phyloP scores from a whole-genome alignment of 2,888 invertebrate species.

The Crematogaster levior region DNA sequence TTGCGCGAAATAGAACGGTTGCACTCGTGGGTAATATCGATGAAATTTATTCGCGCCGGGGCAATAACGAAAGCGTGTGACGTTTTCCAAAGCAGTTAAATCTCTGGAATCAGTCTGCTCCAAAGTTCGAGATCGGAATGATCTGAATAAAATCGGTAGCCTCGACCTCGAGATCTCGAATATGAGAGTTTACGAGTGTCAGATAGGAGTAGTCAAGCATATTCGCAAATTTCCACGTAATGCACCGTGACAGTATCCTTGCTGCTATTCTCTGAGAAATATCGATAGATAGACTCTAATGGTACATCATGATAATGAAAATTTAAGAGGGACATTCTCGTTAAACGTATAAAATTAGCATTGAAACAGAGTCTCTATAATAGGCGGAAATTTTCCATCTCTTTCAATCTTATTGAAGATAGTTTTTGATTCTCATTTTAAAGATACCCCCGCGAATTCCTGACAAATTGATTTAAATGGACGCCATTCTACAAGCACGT shows the following conservation, averaged over 20 bases:
- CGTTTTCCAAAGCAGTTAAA: not conserved
- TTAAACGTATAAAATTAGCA: not conserved
- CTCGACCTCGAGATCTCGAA: not conserved
- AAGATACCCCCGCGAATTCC: not conserved
- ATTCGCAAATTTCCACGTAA: not conserved
- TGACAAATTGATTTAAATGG: not conserved
- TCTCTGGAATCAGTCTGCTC: not conserved
- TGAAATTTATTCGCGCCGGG: constrained; percentile 59
- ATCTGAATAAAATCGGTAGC: not conserved
- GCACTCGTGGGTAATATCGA: constrained; percentile 54
- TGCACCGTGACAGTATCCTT: not conserved
- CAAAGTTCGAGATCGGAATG: not conserved
- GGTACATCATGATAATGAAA: constrained; percentile 14
- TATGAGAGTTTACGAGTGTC: constrained; percentile 5
- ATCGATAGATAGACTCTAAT: not conserved
- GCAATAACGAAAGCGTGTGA: constrained; percentile 26
- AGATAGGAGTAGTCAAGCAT: not conserved
- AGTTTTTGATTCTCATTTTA: not conserved
- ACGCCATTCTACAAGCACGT: not conserved
- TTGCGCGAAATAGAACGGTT: constrained; percentile 69
- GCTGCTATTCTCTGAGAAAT: not conserved
- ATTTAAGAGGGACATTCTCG: constrained; percentile 9
- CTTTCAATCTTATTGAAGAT: not conserved
- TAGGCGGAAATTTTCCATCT: not conserved
- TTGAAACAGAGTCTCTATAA: not conserved